Conservation (phyloP, 2,797 vertebrate genomes). For the Petrocephalus schoutedeni region DNA sequence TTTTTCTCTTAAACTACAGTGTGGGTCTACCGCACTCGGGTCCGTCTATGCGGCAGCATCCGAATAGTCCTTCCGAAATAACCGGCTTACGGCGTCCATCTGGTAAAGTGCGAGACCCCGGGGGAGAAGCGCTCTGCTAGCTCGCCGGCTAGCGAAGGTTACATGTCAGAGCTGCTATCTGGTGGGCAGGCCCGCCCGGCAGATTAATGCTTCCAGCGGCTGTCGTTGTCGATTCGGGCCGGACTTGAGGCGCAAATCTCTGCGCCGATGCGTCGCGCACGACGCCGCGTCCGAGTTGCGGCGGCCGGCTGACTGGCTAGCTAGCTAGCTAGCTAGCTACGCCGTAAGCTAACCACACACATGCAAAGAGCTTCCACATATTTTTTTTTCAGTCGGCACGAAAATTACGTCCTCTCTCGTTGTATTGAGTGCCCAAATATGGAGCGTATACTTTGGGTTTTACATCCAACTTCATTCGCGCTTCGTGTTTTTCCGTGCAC, state of each 20-base stretch:
- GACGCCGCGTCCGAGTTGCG: background rate
- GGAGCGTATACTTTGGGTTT: background rate
- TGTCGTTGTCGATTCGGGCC: background rate
- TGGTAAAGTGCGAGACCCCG: constrained; percentile 21
- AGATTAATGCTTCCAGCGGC: constrained; percentile 1
- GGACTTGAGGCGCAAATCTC: background rate
- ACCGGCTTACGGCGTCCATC: constrained; percentile 48
- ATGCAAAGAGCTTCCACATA: constrained; percentile 39
- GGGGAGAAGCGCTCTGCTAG: constrained; percentile 65
- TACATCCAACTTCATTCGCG: constrained; percentile 1
- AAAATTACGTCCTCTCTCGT: constrained; percentile 13
- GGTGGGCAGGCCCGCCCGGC: background rate
- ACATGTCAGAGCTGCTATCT: background rate
- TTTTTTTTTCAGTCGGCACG: constrained; percentile 23
- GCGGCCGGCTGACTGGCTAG: constrained; percentile 9
- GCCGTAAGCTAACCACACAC: constrained; percentile 30
- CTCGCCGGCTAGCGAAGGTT: constrained; percentile 45
- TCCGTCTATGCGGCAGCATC: constrained; percentile 48
- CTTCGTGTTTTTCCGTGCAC: background rate
- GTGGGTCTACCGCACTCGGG: constrained; percentile 55
- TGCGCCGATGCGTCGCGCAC: background rate
- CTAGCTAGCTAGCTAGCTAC: constrained; percentile 1
- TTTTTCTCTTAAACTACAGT: constrained; percentile 37
- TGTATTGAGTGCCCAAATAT: background rate
- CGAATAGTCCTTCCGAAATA: constrained; percentile 62